Percentiles rank a stretch among this genome's conserved stretches.
phyloP scores from a whole-genome alignment of 2,888 invertebrate genomes.

The Pardosa pseudoannulata region DNA sequence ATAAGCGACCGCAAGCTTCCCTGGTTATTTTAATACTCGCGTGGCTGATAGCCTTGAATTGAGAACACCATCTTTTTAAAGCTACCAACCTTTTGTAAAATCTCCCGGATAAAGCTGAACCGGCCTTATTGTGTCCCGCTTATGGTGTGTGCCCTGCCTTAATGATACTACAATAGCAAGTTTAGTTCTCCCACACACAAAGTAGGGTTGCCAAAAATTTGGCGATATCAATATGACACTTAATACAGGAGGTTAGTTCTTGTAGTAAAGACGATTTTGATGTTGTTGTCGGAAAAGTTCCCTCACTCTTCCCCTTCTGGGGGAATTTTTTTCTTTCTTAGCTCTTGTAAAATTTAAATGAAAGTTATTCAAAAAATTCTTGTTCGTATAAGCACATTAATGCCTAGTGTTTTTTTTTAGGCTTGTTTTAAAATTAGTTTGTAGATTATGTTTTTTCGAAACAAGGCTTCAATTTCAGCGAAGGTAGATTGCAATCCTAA shows the following conservation, averaged over 20 bases:
- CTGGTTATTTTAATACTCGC: constrained; percentile 67
- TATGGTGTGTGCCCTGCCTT: constrained; percentile 37
- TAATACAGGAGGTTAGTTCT: neutral
- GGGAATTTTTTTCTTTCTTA: too few species aligned
- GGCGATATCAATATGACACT: neutral
- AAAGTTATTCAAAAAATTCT: too few species aligned
- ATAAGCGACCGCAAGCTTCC: constrained; percentile 47
- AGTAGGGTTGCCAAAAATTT: constrained; percentile 35
- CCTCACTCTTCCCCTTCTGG: too few species aligned
- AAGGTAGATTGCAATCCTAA: too few species aligned
- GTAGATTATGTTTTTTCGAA: too few species aligned
- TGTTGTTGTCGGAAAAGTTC: too few species aligned
- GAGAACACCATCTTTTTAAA: constrained; percentile 50
- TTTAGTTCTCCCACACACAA: constrained; percentile 8
- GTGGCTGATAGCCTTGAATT: constrained; percentile 57
- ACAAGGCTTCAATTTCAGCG: too few species aligned
- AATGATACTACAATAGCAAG: constrained; percentile 62
- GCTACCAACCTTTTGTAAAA: constrained; percentile 44
- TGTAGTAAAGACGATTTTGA: too few species aligned
- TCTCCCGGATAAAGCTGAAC: constrained; percentile 17
- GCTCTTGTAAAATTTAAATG: too few species aligned
- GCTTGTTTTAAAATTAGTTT: too few species aligned
- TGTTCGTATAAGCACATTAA: too few species aligned
- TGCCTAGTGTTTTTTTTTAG: too few species aligned
- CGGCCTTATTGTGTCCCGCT: constrained; percentile 25